Evolutionary conservation across 92 coral and sea anemone species (phyloP).

Genomic region (Porites rus): DNA sequence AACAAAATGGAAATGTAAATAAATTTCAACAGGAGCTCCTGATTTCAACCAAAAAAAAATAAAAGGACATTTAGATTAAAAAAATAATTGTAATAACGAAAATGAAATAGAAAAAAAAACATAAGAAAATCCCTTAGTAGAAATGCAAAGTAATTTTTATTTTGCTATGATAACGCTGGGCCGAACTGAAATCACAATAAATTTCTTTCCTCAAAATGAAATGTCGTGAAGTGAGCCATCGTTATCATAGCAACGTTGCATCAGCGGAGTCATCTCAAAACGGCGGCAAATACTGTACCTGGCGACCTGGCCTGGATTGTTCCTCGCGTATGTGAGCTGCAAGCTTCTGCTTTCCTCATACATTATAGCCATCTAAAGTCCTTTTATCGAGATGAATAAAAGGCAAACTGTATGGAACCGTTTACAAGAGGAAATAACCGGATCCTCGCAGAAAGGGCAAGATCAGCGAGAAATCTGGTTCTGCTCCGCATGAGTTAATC

Average conservation of each 20-base stretch:
- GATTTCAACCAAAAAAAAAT: too few species aligned
- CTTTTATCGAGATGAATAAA: conserved; percentile 31
- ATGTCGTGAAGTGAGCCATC: neutral
- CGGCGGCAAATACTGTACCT: conserved; percentile 3
- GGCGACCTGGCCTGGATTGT: neutral
- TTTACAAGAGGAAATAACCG: conserved; percentile 42
- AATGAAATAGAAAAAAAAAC: too few species aligned
- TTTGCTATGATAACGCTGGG: neutral
- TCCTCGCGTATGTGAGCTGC: neutral
- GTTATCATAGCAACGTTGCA: conserved; percentile 40
- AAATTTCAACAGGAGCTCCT: too few species aligned
- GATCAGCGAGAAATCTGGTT: conserved; percentile 30
- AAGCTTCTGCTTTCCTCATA: conserved; percentile 5
- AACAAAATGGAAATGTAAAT: too few species aligned
- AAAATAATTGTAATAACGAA: too few species aligned
- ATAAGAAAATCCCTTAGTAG: too few species aligned
- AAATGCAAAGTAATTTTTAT: too few species aligned
- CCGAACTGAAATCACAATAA: too few species aligned
- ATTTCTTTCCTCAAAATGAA: too few species aligned
- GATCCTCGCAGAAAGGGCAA: conserved; percentile 51
- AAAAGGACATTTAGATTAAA: too few species aligned
- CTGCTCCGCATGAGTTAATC: conserved; percentile 72
- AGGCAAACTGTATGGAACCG: neutral
- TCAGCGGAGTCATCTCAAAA: conserved; percentile 38
- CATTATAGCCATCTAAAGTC: neutral